A percentile compares a stretch with the other conserved stretches of the same genome.
phyloP scores from a whole-genome alignment of 2,797 vertebrate species.

The Characodon lateralis region DNA sequence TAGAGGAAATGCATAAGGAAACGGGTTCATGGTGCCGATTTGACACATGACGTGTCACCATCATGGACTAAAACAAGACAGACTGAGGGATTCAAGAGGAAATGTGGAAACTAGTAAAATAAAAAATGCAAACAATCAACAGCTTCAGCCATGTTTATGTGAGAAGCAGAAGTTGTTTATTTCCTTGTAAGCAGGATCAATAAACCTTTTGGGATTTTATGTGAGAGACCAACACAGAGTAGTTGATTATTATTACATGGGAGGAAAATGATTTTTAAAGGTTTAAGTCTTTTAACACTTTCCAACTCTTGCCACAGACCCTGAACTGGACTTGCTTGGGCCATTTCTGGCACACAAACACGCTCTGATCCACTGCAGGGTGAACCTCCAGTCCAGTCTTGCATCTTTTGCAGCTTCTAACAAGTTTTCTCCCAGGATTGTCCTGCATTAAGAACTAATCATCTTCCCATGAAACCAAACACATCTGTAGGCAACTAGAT shows the following conservation, averaged over 20 bases:
- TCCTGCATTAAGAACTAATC: neutral
- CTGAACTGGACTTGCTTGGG: neutral
- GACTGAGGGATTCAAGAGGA: conserved; percentile 3
- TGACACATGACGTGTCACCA: conserved; percentile 12
- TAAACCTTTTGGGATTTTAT: conserved; percentile 2
- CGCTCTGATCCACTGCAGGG: neutral
- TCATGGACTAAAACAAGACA: neutral
- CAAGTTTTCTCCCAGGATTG: neutral
- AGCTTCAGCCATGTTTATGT: neutral
- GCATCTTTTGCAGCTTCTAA: too few relatives aligned
- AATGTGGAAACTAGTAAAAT: conserved; percentile 15
- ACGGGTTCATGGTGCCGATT: conserved; percentile 33
- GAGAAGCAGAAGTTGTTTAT: neutral
- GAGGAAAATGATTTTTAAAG: neutral
- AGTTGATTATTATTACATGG: neutral
- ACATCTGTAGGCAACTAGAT: too few relatives aligned
- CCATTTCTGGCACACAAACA: neutral
- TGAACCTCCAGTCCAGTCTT: neutral
- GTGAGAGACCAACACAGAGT: neutral
- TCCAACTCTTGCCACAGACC: neutral
- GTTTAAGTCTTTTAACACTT: neutral
- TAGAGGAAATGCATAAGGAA: conserved; percentile 2
- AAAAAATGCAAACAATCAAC: conserved; percentile 4
- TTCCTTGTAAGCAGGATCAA: neutral
- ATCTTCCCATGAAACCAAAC: too few relatives aligned